Percentiles rank a stretch among this genome's conserved stretches.
Conservation (phyloP, 1,140 invertebrate species). For the Agraylea sexmaculata region DNA sequence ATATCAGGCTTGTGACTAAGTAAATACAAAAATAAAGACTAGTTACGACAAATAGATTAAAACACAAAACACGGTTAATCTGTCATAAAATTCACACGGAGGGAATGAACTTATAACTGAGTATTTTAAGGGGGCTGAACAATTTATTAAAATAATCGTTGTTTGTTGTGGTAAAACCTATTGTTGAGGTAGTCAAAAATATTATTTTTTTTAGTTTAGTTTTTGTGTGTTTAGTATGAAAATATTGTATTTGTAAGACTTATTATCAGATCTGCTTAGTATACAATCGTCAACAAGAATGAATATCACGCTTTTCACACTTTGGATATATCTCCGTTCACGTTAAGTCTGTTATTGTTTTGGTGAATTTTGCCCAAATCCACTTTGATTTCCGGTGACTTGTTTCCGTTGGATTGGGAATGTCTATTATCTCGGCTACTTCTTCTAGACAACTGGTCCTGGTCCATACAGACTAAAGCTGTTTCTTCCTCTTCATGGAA, state of each 20-base stretch:
- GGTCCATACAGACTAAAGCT: conserved; percentile 8
- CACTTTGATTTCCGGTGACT: conserved; percentile 9
- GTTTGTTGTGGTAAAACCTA: not conserved
- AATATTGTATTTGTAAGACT: not conserved
- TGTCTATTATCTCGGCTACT: conserved; percentile 12
- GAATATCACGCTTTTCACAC: conserved; percentile 11
- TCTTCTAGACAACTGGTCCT: conserved; percentile 9
- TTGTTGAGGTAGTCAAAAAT: too few relatives aligned
- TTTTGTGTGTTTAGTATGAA: not conserved
- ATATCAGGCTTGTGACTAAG: too few relatives aligned
- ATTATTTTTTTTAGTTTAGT: not conserved
- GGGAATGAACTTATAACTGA: not conserved
- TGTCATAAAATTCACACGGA: not conserved
- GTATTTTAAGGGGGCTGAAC: not conserved
- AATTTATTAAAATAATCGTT: not conserved
- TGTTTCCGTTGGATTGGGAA: conserved; percentile 10
- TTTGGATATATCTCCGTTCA: conserved; percentile 17
- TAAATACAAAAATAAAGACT: too few relatives aligned
- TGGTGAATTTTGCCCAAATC: conserved; percentile 8
- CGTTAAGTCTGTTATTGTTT: conserved; percentile 15
- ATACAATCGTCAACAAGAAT: conserved; percentile 3
- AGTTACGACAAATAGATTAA: too few relatives aligned
- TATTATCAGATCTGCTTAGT: not conserved
- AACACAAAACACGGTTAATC: too few relatives aligned
- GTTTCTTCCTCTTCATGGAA: conserved; percentile 15